phyloP scores from a whole-genome alignment of 1,140 invertebrate genomes.

The Antheraea mylitta region DNA sequence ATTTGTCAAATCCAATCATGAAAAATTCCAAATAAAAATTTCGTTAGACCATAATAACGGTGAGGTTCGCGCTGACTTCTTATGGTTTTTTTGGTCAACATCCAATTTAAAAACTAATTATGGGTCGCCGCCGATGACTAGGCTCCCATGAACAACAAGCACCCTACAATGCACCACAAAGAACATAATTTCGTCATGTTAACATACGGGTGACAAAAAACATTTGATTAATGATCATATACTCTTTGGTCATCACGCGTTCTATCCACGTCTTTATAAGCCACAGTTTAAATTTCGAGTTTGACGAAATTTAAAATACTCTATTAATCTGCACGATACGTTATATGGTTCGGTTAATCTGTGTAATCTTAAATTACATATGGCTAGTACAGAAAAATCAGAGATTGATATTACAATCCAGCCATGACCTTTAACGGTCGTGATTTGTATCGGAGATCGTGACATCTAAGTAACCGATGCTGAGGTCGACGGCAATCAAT shows the following conservation, averaged over 20 bases:
- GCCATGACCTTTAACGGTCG: constrained; percentile 61
- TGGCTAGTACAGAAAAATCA: constrained; percentile 38
- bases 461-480: constrained; percentile 58
- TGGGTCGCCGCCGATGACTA: constrained; percentile 51
- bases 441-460: constrained; percentile 51
- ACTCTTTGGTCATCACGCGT: constrained; percentile 33
- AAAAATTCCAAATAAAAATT: constrained; percentile 45
- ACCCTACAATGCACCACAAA: constrained; percentile 60
- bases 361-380: constrained; percentile 20
- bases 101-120: constrained; percentile 76
- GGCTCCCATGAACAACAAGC: constrained; percentile 52
- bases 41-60: constrained; percentile 58
- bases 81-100: constrained; percentile 44
- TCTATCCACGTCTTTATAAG: constrained; percentile 31
- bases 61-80: constrained; percentile 44
- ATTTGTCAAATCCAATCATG: constrained; percentile 71
- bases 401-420: constrained; percentile 39
- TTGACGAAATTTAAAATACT: background rate
- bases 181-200: constrained; percentile 73
- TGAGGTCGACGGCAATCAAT: constrained; percentile 56
- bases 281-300: constrained; percentile 18
- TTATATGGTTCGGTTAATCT: constrained; percentile 14
- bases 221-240: constrained; percentile 59
- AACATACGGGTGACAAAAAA: constrained; percentile 67
- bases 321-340: background rate